Evolutionary conservation across 2,888 invertebrate genomes (phyloP), one percentile per base, ranked within the genome.

Genomic region (Unio pictorum): DNA sequence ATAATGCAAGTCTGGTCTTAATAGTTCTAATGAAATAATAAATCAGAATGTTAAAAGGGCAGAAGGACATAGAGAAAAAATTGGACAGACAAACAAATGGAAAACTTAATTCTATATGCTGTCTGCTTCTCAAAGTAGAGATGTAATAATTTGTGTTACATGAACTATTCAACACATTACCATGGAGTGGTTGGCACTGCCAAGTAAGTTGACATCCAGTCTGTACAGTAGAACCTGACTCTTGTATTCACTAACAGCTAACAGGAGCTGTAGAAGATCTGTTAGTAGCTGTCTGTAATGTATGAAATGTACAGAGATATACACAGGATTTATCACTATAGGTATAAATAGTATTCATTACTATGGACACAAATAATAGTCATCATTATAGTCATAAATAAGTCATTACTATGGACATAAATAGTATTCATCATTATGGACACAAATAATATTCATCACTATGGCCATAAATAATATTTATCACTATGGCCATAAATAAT

Each of bases 201-300:
- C 88, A 1, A 89, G 81, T 5, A 86, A 75, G 61, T 81, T 85
- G 30, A 87, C 86, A 74, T 89, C 89, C 59, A 89, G 81, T 70
- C 86, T 83, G 72, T 86, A 85, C 63, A 88, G 70, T 34, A 89
- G 70, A 3, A 84, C 79, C 55, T 83, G 82, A 74, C 85, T 86
- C 78, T 88, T 89, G 74, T 84, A 74, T 60, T 81, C 79, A 64
- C 87, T 87, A 64, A 87, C 72, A 4, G 87, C 78, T 64, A 89
- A 71, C 69, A 87, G 66, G 23, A 89, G 73, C 78, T 88, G 88
- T 59, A 89, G 83, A 20, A 83, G 62, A 17, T 84, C 82, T 8
- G 76, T 80, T 79, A 89, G 67, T 54, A 86, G 67, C 61, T 79
- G 76, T 69, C 88, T 89, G 81, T 7, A 77, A 72, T 23, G 62